Evolutionary conservation across 2,113 vertebrate genomes (phyloP).

Genomic region (Corvus hawaiiensis): DNA sequence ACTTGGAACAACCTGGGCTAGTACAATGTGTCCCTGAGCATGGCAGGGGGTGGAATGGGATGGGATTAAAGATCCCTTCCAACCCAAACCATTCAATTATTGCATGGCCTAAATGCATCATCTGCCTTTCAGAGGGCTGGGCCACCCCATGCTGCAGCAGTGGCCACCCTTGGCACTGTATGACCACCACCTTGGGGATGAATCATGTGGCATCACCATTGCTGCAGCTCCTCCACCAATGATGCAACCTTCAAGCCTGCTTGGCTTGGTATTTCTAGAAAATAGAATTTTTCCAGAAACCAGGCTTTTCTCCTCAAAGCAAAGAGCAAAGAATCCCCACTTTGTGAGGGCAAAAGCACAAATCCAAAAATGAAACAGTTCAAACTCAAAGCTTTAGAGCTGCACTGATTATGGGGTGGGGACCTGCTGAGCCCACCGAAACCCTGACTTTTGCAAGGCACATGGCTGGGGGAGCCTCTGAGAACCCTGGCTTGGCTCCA

Average conservation of each 20-base stretch:
- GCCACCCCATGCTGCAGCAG: fast-evolving
- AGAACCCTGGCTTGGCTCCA: background rate
- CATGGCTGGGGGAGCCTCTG: fast-evolving
- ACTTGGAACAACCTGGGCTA: background rate
- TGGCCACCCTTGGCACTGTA: fast-evolving
- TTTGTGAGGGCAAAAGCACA: background rate
- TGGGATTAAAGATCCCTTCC: background rate
- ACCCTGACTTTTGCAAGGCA: fast-evolving
- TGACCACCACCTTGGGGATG: background rate
- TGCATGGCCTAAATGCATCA: background rate
- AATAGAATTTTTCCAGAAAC: background rate
- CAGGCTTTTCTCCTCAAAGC: fast-evolving
- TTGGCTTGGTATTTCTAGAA: background rate
- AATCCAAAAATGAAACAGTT: fast-evolving
- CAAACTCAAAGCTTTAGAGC: background rate
- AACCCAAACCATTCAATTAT: background rate
- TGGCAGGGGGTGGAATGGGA: background rate
- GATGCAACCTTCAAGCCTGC: fast-evolving
- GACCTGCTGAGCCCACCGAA: background rate
- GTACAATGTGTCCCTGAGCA: background rate
- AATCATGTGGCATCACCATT: background rate
- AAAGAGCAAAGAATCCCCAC: fast-evolving
- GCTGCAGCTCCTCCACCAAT: background rate
- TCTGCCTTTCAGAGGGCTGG: background rate
- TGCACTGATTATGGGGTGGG: fast-evolving